Base-by-base conservation (phyloP, 2,888 invertebrate genomes). In the Acanthosoma haemorrhoidale region DNA sequence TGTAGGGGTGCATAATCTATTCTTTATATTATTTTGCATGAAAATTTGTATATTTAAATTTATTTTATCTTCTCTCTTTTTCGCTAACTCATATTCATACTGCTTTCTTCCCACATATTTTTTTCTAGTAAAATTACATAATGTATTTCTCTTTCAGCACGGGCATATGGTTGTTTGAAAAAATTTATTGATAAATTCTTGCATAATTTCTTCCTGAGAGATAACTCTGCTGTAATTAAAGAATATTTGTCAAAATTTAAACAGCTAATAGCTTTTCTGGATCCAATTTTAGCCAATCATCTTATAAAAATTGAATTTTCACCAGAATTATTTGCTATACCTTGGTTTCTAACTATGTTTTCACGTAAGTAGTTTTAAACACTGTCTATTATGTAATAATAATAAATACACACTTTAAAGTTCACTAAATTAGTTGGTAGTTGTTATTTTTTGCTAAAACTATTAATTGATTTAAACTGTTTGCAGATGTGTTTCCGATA, bases 281-380 rank as follows among this genome's bases (percentile, higher is more conserved):
- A 99, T 80, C 95, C 98, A 0, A 85, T 87, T 70, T 81, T 99
- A 70, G 92, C 94, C 2, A 92, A 92, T 78, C 98, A 98, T 81
- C 83, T 99, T 60, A 87, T 90, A 77, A 88, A 89, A 15, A 97
- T 98, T 75, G 93, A 90, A 78, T 99, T 99, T 79, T 94, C 92
- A 75, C 97, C 99, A 0, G 97, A 99, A 81, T 83, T 98, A 15
- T 99, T 97, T 81, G 96, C 98, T 18, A 98, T 99, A 80, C 97
- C 98, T 0, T 99, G 98, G 98, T 98, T 97, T 80, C 84, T 98
- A 36, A 98, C 97, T 5, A 96, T 98, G 93, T 98, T 96, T 82
- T 96, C 96, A 70, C 96, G 96, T 96, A 82, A 88, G 91, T 86
- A 76, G 64, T 38, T 60, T n/a, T 38, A 34, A 32, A 34, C 34